Evolutionary conservation across 2,797 vertebrate genomes (phyloP), one percentile per base, ranked within the genome.

Genomic region (Nyctibius grandis): DNA sequence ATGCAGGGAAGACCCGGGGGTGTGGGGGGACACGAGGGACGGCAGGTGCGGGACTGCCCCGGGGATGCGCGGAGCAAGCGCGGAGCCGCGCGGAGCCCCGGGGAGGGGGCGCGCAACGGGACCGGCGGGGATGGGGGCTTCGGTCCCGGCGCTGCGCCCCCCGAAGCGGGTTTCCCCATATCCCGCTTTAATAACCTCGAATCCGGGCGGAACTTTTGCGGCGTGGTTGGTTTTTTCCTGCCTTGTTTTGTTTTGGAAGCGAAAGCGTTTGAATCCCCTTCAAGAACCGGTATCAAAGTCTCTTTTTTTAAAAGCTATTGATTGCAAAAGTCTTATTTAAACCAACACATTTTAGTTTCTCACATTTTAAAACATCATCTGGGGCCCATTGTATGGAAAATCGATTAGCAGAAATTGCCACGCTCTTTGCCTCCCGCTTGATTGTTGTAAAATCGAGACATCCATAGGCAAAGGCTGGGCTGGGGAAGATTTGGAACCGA

Each of bases 351-450:
- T 96, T 96, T 95, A 96, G 96, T 97, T 97, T 97, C 97, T 97
- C 97, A 96, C 96, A 97, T 97, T 97, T 97, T 96, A 97, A 97
- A 97, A 91, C 97, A 97, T 97, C 96, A 97, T 97, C 97, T 97
- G 97, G 96, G 97, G 97, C 96, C 96, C 94, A 95, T 97, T 97
- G 96, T 97, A 97, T 96, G 93, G 97, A 94, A 94, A 97, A 97
- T 97, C 97, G 97, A 97, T 97, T 93, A 88, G 96, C 95, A 97
- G 97, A 96, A 97, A 97, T 97, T 97, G 97, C 96, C 95, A 97
- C 97, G 94, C 93, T 96, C 95, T 97, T 96, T 92, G 96, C 96
- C 85, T 97, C 91, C 92, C 89, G 90, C 92, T 95, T 96, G 96
- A 97, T 97, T 96, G 97, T 97, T 96, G 95, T 61, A 97, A 97